Conservation (phyloP, 2,113 vertebrate species). For the Condylura cristata region DNA sequence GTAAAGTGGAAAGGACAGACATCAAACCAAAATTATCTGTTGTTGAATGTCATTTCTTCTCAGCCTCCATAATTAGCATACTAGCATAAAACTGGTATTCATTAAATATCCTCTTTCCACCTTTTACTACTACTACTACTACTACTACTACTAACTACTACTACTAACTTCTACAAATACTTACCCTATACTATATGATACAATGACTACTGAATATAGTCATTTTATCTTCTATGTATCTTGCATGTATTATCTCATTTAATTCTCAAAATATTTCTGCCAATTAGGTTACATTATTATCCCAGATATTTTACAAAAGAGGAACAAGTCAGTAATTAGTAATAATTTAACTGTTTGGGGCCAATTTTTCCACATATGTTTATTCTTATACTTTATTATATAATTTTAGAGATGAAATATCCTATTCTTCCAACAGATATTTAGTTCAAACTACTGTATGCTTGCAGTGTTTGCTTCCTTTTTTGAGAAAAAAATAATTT, state of each 20-base stretch:
- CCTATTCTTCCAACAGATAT: not conserved
- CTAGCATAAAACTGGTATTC: not conserved
- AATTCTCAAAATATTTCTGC: not conserved
- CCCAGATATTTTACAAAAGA: not conserved
- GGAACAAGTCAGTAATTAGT: too few relatives aligned
- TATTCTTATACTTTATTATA: not conserved
- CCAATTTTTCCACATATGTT: not conserved
- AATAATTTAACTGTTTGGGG: not conserved
- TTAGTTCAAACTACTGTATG: not conserved
- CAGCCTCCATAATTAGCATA: too few relatives aligned
- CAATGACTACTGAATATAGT: not conserved
- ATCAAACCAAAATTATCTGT: not conserved
- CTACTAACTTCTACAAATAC: not conserved
- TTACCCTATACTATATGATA: not conserved
- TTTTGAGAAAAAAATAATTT: not conserved
- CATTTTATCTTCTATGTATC: not conserved
- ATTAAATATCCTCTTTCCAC: not conserved
- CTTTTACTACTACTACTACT: not conserved
- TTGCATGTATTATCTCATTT: not conserved
- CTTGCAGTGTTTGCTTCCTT: not conserved
- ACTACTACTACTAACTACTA: not conserved
- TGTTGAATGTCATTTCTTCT: not conserved
- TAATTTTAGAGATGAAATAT: not conserved
- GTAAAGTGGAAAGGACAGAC: not conserved
- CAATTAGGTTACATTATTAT: not conserved